Evolutionary conservation across 2,797 vertebrate genomes (phyloP).

Genomic region (Scolopax bukidnonensis): DNA sequence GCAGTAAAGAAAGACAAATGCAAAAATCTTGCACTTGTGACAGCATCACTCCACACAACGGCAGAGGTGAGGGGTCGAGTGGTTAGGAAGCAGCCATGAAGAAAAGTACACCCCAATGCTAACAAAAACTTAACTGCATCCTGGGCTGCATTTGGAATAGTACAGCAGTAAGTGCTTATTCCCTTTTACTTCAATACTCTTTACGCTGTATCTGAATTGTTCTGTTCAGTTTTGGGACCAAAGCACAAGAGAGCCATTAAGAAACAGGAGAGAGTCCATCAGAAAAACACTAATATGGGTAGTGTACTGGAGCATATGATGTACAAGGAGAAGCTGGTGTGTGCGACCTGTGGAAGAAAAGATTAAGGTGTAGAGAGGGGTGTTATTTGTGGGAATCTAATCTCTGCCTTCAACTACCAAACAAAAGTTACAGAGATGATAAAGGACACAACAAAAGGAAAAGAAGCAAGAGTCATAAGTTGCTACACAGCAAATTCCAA

Average conservation of each 20-base stretch:
- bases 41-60: accelerated
- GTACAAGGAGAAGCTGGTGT: neutral
- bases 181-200: neutral
- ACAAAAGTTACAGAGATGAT: neutral
- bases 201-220: neutral
- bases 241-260: neutral
- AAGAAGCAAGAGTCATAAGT: neutral
- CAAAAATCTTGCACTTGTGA: neutral
- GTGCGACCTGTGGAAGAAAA: neutral
- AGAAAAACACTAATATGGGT: neutral
- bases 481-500: neutral
- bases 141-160: neutral
- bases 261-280: neutral
- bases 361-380: neutral
- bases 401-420: neutral
- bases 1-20: neutral
- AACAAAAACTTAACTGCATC: neutral
- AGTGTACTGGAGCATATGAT: neutral
- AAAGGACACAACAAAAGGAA: neutral
- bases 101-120: neutral
- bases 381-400: neutral
- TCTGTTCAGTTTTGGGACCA: neutral
- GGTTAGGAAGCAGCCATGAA: neutral
- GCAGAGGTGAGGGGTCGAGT: neutral
- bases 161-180: neutral